phyloP scores from a whole-genome alignment of 2,888 invertebrate species.

The Heliconius ethilla region DNA sequence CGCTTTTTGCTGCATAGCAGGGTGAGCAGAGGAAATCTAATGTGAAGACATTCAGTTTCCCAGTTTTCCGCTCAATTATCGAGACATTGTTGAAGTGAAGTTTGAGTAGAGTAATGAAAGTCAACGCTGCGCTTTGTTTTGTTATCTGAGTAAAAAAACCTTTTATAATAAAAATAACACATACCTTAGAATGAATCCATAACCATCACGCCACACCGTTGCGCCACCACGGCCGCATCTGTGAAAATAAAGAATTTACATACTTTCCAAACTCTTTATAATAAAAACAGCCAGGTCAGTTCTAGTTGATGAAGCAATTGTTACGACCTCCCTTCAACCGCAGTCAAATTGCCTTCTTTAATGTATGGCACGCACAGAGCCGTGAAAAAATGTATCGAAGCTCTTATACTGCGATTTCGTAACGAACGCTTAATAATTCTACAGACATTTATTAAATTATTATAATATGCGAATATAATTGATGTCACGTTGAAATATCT shows the following conservation, averaged over 20 bases:
- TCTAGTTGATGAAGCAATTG: constrained; percentile 48
- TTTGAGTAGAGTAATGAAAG: neutral
- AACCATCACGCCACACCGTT: neutral
- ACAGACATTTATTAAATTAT: constrained; percentile 20
- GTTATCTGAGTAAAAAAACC: neutral
- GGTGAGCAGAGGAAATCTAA: too few species aligned
- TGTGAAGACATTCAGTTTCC: too few species aligned
- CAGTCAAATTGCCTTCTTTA: constrained; percentile 54
- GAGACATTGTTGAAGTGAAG: too few species aligned
- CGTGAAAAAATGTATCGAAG: constrained; percentile 37
- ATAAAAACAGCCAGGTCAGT: constrained; percentile 35
- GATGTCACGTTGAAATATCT: neutral
- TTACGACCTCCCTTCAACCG: constrained; percentile 46
- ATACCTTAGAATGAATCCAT: neutral
- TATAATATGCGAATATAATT: constrained; percentile 15
- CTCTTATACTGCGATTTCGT: constrained; percentile 38
- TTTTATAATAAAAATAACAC: neutral
- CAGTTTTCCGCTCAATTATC: too few species aligned
- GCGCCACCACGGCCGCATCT: neutral
- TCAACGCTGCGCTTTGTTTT: neutral
- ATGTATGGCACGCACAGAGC: constrained; percentile 48
- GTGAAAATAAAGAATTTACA: neutral
- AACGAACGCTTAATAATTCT: constrained; percentile 19
- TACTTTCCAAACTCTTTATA: constrained; percentile 9
- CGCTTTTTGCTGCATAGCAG: too few species aligned